Percentiles rank a stretch among this genome's conserved stretches.
These are phyloP conservation scores for Echeneis naucrates DNA, from an alignment of 2,797 vertebrate genomes.

Conservation along the genomic window DNA sequence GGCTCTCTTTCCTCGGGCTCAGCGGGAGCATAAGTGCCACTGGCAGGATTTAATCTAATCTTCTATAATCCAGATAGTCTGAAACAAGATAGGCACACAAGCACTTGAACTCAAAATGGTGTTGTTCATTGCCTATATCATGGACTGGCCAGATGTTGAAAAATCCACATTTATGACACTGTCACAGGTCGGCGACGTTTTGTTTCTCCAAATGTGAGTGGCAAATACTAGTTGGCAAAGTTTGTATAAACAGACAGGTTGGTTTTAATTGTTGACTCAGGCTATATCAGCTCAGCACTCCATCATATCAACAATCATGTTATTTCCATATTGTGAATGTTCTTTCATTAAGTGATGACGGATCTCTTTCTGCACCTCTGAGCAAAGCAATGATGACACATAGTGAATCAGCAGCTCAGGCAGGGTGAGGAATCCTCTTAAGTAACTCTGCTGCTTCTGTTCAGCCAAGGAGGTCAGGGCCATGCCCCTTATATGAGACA, in stretches of 20 bases:
- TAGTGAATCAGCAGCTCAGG: conserved; percentile 79
- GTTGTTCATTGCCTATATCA: conserved; percentile 14
- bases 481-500: conserved; percentile 43
- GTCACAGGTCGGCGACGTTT: conserved; percentile 13
- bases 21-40: conserved; percentile 60
- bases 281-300: neutral
- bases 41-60: conserved; percentile 81
- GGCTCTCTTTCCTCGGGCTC: conserved; percentile 39
- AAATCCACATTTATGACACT: conserved; percentile 11
- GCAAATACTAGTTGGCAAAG: neutral
- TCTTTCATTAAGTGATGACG: conserved; percentile 9
- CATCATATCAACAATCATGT: conserved; percentile 32
- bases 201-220: conserved; percentile 2
- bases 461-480: conserved; percentile 59
- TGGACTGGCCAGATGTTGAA: conserved; percentile 49
- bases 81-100: conserved; percentile 58
- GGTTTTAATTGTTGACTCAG: conserved; percentile 8
- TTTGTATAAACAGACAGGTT: conserved; percentile 1
- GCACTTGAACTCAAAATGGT: conserved; percentile 36
- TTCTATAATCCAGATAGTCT: conserved; percentile 79
- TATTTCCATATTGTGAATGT: conserved; percentile 30
- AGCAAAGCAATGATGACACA: conserved; percentile 71
- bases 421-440: conserved; percentile 75
- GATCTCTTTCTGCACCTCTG: conserved; percentile 47
- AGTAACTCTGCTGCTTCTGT: conserved; percentile 61